phyloP scores from a whole-genome alignment of 23 tunicate genomes.

The Halocynthia aurantium region DNA sequence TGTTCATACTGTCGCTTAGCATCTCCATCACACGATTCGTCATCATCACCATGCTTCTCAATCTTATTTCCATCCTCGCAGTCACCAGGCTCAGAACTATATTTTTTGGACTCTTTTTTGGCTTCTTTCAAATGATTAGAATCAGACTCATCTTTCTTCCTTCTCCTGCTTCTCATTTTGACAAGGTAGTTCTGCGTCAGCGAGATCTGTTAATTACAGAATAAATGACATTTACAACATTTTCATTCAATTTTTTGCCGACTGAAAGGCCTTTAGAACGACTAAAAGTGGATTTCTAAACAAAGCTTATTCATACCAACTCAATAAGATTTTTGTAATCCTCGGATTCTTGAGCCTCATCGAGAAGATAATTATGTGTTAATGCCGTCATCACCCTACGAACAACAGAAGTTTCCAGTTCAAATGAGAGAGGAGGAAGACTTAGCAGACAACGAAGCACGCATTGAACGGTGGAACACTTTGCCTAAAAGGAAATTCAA shows the following conservation, averaged over 20 bases:
- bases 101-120: too few species aligned
- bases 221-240: not conserved
- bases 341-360: not conserved
- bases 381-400: slow-evolving; percentile 12
- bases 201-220: not conserved
- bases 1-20: too few species aligned
- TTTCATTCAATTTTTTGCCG: not conserved
- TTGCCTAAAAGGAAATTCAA: slow-evolving; percentile 4
- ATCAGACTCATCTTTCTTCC: not conserved
- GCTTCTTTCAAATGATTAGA: too few species aligned
- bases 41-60: too few species aligned
- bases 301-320: not conserved
- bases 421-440: slow-evolving; percentile 22
- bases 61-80: too few species aligned
- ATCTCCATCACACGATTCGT: too few species aligned
- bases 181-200: slow-evolving; percentile 1
- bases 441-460: slow-evolving; percentile 13
- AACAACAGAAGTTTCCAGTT: slow-evolving; percentile 11
- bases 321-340: not conserved
- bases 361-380: not conserved
- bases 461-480: slow-evolving; percentile 19
- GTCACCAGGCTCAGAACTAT: too few species aligned
- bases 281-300: too few species aligned
- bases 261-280: not conserved
- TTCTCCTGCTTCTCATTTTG: not conserved